Percentiles rank a stretch among this genome's conserved stretches.
Conservation (phyloP, 2,113 vertebrate species). For the Daboia siamensis region DNA sequence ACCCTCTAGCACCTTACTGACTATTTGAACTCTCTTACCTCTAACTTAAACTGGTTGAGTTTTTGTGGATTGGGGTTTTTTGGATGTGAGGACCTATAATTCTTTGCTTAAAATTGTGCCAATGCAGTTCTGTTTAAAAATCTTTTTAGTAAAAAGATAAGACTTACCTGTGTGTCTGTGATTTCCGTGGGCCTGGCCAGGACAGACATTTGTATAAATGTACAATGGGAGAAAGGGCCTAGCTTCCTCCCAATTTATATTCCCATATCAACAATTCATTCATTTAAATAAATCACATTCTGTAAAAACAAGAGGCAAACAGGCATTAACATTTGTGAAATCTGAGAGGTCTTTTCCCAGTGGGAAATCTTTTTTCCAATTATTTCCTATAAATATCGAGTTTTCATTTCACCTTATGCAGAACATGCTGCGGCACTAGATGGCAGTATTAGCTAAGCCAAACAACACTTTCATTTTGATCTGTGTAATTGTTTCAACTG, state of each 20-base stretch:
- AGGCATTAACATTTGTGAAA: neutral
- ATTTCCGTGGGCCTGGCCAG: neutral
- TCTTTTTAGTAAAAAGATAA: neutral
- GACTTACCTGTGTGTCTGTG: neutral
- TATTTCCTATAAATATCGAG: neutral
- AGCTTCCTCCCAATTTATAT: neutral
- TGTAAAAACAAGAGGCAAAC: neutral
- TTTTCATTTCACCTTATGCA: neutral
- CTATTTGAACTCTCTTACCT: neutral
- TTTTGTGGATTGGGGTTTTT: neutral
- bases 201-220: neutral
- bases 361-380: neutral
- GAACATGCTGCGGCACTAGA: slow-evolving; percentile 39
- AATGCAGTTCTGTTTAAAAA: neutral
- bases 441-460: slow-evolving; percentile 57
- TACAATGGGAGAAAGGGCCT: neutral
- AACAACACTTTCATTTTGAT: neutral
- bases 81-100: neutral
- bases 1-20: neutral
- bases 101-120: neutral
- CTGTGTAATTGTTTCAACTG: neutral
- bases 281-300: neutral
- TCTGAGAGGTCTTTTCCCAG: neutral
- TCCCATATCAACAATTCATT: neutral
- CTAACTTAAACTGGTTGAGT: neutral